These are phyloP conservation scores for Macrostomum lignano DNA, from an alignment of 1,140 invertebrate species.

Conservation along the genomic window DNA sequence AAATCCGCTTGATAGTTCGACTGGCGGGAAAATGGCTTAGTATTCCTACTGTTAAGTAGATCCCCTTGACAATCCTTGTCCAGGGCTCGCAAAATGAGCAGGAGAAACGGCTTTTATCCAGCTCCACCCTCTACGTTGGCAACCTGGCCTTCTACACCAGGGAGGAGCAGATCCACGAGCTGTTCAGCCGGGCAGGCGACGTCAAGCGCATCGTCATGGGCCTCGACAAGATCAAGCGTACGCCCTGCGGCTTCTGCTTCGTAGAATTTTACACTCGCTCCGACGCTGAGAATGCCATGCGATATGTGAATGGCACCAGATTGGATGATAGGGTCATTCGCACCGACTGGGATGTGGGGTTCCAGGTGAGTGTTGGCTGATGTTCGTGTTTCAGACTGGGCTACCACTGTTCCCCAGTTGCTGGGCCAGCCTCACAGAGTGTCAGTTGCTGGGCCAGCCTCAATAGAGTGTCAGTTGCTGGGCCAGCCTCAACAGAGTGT, in stretches of 20 bases:
- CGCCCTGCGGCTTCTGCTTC: constrained; percentile 97
- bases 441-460: too few relatives aligned
- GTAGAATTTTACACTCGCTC: constrained; percentile 49
- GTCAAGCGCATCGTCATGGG: constrained; percentile 88
- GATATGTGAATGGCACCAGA: constrained; percentile 80
- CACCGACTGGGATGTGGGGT: constrained; percentile 96
- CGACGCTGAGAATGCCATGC: constrained; percentile 73
- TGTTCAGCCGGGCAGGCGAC: constrained; percentile 82
- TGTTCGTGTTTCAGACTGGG: too few relatives aligned
- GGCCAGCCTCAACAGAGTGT: too few relatives aligned
- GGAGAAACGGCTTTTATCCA: constrained; percentile 43
- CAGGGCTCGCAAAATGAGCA: constrained; percentile 69
- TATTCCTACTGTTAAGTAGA: too few relatives aligned
- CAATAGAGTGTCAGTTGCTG: too few relatives aligned
- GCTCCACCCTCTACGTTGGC: constrained; percentile 70
- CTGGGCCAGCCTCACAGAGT: too few relatives aligned
- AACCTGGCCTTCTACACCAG: constrained; percentile 95
- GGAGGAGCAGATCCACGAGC: constrained; percentile 91
- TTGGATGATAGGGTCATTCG: constrained; percentile 83
- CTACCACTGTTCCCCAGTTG: too few relatives aligned
- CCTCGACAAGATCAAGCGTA: constrained; percentile 83
- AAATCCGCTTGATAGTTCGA: too few relatives aligned
- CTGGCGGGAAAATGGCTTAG: too few relatives aligned
- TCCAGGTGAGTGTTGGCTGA: too few relatives aligned
- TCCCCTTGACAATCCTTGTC: too few relatives aligned